Conservation (phyloP, 2,113 vertebrate genomes). For the Oryzias celebensis region DNA sequence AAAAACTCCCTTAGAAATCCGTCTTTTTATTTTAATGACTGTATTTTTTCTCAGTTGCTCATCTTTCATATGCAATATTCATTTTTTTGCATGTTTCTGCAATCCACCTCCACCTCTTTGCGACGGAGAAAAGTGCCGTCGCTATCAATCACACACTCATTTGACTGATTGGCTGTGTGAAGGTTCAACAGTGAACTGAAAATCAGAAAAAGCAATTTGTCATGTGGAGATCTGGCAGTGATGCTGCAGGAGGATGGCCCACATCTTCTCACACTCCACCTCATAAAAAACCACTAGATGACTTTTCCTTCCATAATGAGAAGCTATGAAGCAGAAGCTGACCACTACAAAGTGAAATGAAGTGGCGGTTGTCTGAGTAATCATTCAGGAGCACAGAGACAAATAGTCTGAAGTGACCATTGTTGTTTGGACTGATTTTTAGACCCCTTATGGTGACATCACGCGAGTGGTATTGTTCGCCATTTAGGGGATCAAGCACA, state of each 20-base stretch:
- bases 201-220: slow-evolving; percentile 45
- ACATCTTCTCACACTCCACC: slow-evolving; percentile 23
- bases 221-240: slow-evolving; percentile 35
- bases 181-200: slow-evolving; percentile 22
- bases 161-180: slow-evolving; percentile 48
- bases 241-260: slow-evolving; percentile 11
- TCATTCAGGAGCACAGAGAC: too few relatives aligned
- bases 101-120: slow-evolving; percentile 1
- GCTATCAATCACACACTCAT: slow-evolving; percentile 22
- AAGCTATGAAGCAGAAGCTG: too few relatives aligned
- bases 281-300: too few relatives aligned
- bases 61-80: not conserved
- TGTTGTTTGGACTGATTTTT: too few relatives aligned
- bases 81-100: not conserved
- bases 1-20: not conserved
- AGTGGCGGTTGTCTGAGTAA: too few relatives aligned
- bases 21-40: not conserved
- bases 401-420: too few relatives aligned
- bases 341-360: too few relatives aligned
- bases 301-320: too few relatives aligned
- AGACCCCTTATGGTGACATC: too few relatives aligned
- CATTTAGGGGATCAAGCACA: too few relatives aligned
- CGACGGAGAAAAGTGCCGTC: slow-evolving; percentile 5
- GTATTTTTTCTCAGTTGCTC: not conserved
- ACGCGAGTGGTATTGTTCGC: too few relatives aligned